phyloP scores from a whole-genome alignment of 2,113 vertebrate species.

The Taurulus bubalis region DNA sequence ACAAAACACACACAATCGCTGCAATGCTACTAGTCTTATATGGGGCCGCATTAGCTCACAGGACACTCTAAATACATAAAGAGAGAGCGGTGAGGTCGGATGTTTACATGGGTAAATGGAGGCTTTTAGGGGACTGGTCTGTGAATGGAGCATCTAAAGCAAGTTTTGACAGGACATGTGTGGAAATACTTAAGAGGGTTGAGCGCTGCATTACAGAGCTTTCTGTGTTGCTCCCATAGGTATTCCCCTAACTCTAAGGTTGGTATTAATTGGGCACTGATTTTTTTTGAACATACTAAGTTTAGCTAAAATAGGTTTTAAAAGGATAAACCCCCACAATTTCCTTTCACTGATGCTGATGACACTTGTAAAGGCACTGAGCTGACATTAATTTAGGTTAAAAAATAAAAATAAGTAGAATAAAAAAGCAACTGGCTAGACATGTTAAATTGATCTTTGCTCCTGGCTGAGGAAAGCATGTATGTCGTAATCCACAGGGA shows the following conservation, averaged over 20 bases:
- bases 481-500: conserved; percentile 65
- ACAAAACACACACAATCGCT: conserved; percentile 3
- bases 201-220: neutral
- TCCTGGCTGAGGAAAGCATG: conserved; percentile 33
- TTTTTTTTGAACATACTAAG: neutral
- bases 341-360: neutral
- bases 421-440: conserved; percentile 17
- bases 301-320: conserved; percentile 1
- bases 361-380: neutral
- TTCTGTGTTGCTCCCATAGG: conserved; percentile 13
- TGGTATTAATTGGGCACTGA: conserved; percentile 1
- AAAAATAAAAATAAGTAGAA: neutral
- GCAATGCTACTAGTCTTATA: conserved; percentile 19
- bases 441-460: conserved; percentile 46
- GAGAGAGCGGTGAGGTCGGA: conserved; percentile 9
- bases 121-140: conserved; percentile 44
- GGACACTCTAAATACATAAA: conserved; percentile 47
- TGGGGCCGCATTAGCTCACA: conserved; percentile 36
- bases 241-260: neutral
- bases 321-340: neutral
- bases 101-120: conserved; percentile 51
- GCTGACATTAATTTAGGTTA: neutral
- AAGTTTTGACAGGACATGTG: conserved; percentile 30
- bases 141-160: conserved; percentile 35
- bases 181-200: conserved; percentile 8